A percentile compares a stretch with the other conserved stretches of the same genome.
Conservation (phyloP, 2,888 invertebrate species). For the Oasisia sp. region DNA sequence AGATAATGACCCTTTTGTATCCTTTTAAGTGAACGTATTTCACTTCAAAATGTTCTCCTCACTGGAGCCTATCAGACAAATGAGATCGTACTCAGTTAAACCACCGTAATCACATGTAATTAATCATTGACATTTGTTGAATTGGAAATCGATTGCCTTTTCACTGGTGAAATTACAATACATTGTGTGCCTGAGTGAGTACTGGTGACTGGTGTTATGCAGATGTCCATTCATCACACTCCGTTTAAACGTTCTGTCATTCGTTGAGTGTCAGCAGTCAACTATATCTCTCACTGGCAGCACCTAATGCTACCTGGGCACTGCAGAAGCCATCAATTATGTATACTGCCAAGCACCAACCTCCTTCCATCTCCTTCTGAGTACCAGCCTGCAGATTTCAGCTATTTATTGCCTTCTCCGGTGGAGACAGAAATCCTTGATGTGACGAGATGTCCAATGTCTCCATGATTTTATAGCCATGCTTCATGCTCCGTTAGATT, state of each 20-base stretch:
- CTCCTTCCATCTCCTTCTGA: background rate
- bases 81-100: too few relatives aligned
- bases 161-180: too few relatives aligned
- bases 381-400: background rate
- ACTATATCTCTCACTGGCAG: background rate
- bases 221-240: background rate
- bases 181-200: background rate
- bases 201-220: background rate
- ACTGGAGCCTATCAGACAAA: too few relatives aligned
- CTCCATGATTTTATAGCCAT: background rate
- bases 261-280: background rate
- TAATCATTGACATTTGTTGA: too few relatives aligned
- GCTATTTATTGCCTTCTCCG: background rate
- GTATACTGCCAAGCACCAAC: background rate
- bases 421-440: slow-evolving; percentile 3
- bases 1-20: too few relatives aligned
- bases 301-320: background rate
- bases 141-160: too few relatives aligned
- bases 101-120: too few relatives aligned
- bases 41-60: too few relatives aligned
- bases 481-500: background rate
- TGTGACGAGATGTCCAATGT: background rate
- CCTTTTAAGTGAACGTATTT: too few relatives aligned
- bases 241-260: background rate
- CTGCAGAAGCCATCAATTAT: background rate